Evolutionary conservation across 2,888 invertebrate species (phyloP).

Genomic region (Stenodera caucasica): DNA sequence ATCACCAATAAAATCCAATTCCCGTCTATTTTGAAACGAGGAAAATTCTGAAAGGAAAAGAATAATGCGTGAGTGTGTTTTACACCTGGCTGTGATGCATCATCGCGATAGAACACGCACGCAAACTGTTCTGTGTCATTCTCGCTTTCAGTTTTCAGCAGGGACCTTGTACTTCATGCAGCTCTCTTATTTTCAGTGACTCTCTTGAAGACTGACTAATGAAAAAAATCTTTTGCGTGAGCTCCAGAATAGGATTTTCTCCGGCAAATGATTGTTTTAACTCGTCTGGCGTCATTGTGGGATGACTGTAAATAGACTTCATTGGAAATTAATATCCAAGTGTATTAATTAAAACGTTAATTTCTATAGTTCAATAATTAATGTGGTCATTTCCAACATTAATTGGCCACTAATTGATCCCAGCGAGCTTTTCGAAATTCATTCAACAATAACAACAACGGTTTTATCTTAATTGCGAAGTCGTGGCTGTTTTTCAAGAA

Average conservation of each 20-base stretch:
- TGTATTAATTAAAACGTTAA: background rate
- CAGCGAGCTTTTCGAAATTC: background rate
- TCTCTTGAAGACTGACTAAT: no score
- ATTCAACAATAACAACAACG: background rate
- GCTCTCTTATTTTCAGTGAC: no score
- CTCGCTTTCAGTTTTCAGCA: background rate
- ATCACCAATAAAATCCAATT: no score
- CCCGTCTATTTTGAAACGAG: background rate
- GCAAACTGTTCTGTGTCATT: background rate
- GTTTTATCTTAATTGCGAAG: slow-evolving; percentile 1
- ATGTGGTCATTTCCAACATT: background rate
- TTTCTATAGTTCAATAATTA: background rate
- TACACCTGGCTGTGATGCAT: slow-evolving; percentile 1
- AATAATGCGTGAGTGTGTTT: slow-evolving; percentile 2
- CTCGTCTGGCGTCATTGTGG: no score
- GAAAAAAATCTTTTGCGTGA: no score
- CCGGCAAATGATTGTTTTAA: no score
- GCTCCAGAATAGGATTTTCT: no score
- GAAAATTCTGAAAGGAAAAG: background rate
- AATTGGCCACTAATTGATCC: background rate
- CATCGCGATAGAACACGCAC: background rate
- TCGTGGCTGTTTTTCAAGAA: background rate
- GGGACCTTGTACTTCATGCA: background rate
- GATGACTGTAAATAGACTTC: no score
- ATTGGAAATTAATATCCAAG: background rate